Base-by-base conservation (phyloP, 1,140 invertebrate genomes). In the Drosophila paulistorum region DNA sequence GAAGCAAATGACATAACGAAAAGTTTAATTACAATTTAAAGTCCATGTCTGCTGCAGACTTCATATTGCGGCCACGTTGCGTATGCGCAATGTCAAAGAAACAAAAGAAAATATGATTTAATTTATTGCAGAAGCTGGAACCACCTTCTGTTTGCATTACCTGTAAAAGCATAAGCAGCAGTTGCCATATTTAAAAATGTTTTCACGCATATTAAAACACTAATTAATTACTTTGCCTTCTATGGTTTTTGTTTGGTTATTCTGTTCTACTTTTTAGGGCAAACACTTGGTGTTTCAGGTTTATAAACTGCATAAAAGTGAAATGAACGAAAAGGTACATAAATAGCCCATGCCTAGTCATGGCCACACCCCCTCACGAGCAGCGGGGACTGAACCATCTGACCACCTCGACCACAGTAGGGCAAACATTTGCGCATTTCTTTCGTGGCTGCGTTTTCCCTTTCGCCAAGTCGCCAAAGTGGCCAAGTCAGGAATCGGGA, bases 361-460 rank as follows among this genome's bases (percentile, higher is more conserved):
- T 48, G 30, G 20, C 54, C 64, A 65, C 72, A 68, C 72, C 69
- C 67, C 51, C 79, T 11, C 37, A 9, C 35, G 13, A 10, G 10
- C 26, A 37, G 23, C 30, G 1, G 30, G n/a, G 59, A 2, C 45
- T 33, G 13, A 17, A 14, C 14, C 26, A 37, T 33, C 30, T 30
- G 51, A 55, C 42, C 55, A 67, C 59, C 35, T 37, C 35, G 35
- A 37, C 35, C 35, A 37, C 37, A 61, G 41, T 54, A 79, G 39
- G 73, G 67, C 70, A 85, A 85, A 71, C 66, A 86, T 85, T 76
- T 85, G 78, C 79, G 79, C 79, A 87, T 79, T 86, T 87, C 83
- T 87, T 87, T 82, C 74, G 66, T 72, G 61, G 59, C 68, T 87
- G 67, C 75, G 83, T 79, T 87, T 76, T 86, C 51, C 69, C 64